These are phyloP conservation scores for Spodoptera picta DNA, from an alignment of 2,888 invertebrate species.

Conservation along the genomic window DNA sequence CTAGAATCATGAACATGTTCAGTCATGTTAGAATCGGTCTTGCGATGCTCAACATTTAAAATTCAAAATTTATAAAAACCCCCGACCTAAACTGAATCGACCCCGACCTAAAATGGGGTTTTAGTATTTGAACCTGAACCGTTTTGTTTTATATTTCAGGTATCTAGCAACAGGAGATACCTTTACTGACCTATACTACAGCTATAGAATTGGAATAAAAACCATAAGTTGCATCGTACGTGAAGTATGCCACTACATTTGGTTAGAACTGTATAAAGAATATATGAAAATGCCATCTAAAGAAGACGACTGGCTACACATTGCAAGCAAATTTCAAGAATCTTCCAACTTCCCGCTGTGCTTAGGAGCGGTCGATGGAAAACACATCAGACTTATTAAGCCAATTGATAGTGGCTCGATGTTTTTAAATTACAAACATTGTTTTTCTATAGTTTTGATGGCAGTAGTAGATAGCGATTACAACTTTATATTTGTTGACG, in stretches of 20 bases:
- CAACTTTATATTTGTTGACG: slow-evolving; percentile 49
- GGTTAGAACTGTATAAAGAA: slow-evolving; percentile 29
- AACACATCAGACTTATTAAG: slow-evolving; percentile 56
- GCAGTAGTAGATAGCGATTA: slow-evolving; percentile 55
- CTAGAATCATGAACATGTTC: slow-evolving; percentile 45
- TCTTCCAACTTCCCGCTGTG: slow-evolving; percentile 49
- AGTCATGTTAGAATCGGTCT: slow-evolving; percentile 51
- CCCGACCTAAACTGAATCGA: slow-evolving; percentile 43
- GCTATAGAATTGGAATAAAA: slow-evolving; percentile 54
- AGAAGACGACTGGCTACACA: slow-evolving; percentile 37
- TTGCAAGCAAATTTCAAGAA: slow-evolving; percentile 36
- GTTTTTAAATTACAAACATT: slow-evolving; percentile 11
- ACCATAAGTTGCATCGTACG: slow-evolving; percentile 50
- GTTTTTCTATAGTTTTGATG: slow-evolving; percentile 49
- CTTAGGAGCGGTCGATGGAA: slow-evolving; percentile 58
- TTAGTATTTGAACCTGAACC: slow-evolving; percentile 43
- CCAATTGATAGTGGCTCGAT: slow-evolving; percentile 52
- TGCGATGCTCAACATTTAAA: slow-evolving; percentile 46
- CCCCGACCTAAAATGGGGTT: slow-evolving; percentile 45
- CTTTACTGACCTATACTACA: slow-evolving; percentile 46
- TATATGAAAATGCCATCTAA: slow-evolving; percentile 34
- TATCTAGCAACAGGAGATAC: slow-evolving; percentile 55
- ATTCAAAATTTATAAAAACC: slow-evolving; percentile 35
- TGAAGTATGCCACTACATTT: slow-evolving; percentile 30
- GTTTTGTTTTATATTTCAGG: slow-evolving; percentile 47